phyloP scores from a whole-genome alignment of 2,113 vertebrate species.

The Suricata suricatta region DNA sequence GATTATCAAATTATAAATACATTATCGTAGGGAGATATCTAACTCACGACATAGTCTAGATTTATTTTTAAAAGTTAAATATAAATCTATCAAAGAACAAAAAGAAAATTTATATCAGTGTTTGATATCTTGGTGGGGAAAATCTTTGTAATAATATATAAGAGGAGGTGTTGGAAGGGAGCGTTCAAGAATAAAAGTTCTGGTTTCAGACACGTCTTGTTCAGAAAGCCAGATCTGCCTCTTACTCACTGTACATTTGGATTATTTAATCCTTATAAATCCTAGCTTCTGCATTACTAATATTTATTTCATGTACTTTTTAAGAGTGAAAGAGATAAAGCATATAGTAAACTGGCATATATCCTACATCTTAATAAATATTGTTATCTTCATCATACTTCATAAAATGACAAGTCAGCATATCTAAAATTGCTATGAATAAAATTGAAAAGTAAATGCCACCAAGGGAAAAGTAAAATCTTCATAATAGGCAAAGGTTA shows the following conservation, averaged over 20 bases:
- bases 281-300: not conserved
- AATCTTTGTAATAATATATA: not conserved
- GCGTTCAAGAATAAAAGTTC: not conserved
- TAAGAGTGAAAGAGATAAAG: not conserved
- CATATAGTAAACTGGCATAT: not conserved
- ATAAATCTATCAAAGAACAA: not conserved
- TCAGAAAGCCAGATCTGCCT: not conserved
- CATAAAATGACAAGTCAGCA: not conserved
- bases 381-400: not conserved
- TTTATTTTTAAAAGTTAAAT: not conserved
- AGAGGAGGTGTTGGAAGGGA: not conserved
- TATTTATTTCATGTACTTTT: not conserved
- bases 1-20: not conserved
- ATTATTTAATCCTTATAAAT: not conserved
- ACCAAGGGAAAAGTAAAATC: not conserved
- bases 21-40: not conserved
- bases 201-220: not conserved
- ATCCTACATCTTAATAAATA: not conserved
- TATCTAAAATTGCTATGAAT: not conserved
- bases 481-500: not conserved
- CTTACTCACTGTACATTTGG: not conserved
- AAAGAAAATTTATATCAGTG: not conserved
- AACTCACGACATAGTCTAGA: not conserved
- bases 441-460: not conserved
- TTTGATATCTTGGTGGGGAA: not conserved